A percentile compares a stretch with the other conserved stretches of the same genome.
phyloP scores from a whole-genome alignment of 2,113 vertebrate genomes.

The Aleadryas rufinucha region DNA sequence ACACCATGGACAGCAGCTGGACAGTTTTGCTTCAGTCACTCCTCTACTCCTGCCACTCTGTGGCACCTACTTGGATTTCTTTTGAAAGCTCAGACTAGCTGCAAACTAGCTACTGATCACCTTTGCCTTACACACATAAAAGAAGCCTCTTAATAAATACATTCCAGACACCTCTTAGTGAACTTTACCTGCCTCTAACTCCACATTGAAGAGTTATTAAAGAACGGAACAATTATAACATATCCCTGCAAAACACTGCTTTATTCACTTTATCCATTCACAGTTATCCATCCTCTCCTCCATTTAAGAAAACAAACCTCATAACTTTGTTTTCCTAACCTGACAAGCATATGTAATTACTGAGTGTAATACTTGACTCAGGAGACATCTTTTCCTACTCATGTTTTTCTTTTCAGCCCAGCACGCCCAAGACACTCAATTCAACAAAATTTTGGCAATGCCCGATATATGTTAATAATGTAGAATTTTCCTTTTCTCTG shows the following conservation, averaged over 20 bases:
- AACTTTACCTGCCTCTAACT: neutral
- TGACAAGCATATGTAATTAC: neutral
- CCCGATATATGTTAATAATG: fast-evolving
- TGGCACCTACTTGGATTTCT: neutral
- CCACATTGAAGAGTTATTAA: neutral
- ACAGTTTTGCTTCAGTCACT: neutral
- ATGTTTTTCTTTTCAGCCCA: neutral
- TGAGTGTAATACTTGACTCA: neutral
- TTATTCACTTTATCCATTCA: neutral
- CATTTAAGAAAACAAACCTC: neutral
- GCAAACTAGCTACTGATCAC: neutral
- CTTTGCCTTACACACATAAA: neutral
- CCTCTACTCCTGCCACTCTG: neutral
- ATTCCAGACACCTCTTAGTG: neutral
- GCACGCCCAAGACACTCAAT: neutral
- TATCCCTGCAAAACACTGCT: neutral
- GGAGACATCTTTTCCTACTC: neutral
- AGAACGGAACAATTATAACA: neutral
- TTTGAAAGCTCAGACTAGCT: neutral
- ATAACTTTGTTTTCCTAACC: neutral
- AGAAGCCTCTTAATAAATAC: neutral
- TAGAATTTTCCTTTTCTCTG: neutral
- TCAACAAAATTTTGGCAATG: neutral
- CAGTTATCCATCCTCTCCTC: neutral
- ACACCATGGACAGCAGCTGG: neutral